Conservation (phyloP, 2,888 invertebrate genomes). For the Drosophila sordidapex region DNA sequence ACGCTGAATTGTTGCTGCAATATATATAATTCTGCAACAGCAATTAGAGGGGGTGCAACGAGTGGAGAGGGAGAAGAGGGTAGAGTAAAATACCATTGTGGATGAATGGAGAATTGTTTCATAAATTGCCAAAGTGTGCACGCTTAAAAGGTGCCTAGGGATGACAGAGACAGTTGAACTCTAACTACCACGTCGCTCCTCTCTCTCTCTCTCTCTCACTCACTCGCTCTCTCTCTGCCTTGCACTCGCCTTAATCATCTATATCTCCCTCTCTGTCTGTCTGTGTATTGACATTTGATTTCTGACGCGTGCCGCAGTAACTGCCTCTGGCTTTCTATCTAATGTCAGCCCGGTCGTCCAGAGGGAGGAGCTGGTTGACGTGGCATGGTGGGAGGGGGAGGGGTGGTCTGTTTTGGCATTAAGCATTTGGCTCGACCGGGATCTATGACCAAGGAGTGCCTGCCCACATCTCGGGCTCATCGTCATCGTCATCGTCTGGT, state of each 20-base stretch:
- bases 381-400: background rate
- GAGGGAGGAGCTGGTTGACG: background rate
- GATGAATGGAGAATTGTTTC: constrained; percentile 15
- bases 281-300: constrained; percentile 71
- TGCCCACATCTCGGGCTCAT: constrained; percentile 53
- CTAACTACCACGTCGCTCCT: background rate
- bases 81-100: background rate
- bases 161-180: constrained; percentile 10
- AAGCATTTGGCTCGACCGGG: constrained; percentile 8
- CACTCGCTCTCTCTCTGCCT: background rate
- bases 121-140: constrained; percentile 57
- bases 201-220: background rate
- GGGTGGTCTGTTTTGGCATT: constrained; percentile 26
- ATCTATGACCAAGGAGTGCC: constrained; percentile 48
- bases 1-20: constrained; percentile 10
- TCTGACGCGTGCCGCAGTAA: constrained; percentile 75
- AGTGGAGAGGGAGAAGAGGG: background rate
- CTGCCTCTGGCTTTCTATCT: constrained; percentile 38
- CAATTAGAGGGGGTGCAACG: constrained; percentile 39
- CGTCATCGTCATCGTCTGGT: constrained; percentile 23
- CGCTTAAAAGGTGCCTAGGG: constrained; percentile 49
- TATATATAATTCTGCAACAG: constrained; percentile 33
- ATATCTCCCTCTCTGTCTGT: background rate
- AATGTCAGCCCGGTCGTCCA: background rate
- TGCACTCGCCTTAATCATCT: no score